Base-by-base conservation (phyloP, 2,888 invertebrate species). In the Napeogenes sylphis region DNA sequence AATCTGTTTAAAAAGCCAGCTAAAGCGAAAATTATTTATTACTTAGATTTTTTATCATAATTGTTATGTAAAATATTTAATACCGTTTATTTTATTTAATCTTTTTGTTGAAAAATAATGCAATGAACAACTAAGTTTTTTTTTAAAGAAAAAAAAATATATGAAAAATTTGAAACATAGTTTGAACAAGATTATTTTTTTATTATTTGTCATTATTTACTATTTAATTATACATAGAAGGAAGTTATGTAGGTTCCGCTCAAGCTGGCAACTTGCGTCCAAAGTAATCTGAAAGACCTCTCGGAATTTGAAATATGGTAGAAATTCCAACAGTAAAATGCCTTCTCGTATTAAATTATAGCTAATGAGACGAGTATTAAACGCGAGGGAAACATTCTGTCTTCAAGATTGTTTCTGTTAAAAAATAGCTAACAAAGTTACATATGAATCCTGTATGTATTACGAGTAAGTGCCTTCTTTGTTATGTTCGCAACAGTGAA, bases 341-440 rank as follows among this genome's bases (percentile, higher is more conserved):
- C 81, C 80, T 83, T 78, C 83, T 80, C 82, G 72, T 74, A 76
- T 77, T 81, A 81, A 82, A 80, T 85, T 84, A 83, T 81, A 79
- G 79, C 82, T 85, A 84, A 85, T 85, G 83, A 85, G 82, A 81
- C 75, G 83, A 80, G 82, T 82, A 82, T 84, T 82, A 80, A 81
- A 75, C 75, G 72, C 79, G 82, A 78, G 79, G 78, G 80, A 76
- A 72, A 70, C 70, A 67, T 66, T 63, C 58, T 64, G 58, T 69
- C 68, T 61, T 71, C 71, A 46, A 42, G 63, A 60, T 62, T 63
- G 56, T 56, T 61, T 66, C 63, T 57, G 55, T 45, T 59, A 58
- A 55, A 54, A 59, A 59, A 45, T 59, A 55, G 58, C 60, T 51
- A 8, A 51, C 51, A 51, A 51, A 51, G 30, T 51, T 51, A 51